Base-by-base conservation (phyloP, 2,888 invertebrate genomes). In the Polydrusus pterygomalis region DNA sequence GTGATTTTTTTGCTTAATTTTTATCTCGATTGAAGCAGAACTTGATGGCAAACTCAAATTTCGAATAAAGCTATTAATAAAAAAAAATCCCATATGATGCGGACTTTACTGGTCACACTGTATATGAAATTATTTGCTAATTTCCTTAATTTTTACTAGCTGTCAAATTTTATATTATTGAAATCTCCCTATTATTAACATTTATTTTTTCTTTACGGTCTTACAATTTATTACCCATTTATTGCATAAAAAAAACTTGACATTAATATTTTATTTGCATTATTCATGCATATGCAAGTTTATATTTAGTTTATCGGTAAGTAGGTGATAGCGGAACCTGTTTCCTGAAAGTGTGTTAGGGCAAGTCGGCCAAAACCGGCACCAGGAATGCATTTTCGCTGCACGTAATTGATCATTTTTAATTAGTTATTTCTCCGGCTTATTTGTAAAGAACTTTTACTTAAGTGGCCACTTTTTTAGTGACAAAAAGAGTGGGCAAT, bases 271-370 rank as follows among this genome's bases (percentile, higher is more conserved):
- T n/a, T 43, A 10, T 15, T 64, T 74, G 47, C 58, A 65, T 70
- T 63, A 75, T 75, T 75, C 74, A 75, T 75, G 58, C n/a, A n/a
- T 56, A 34, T 70, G 56, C 74, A 64, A 45, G 47, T 63, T 63
- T 70, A 71, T 75, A 67, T 71, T 75, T 60, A 68, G 68, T 51
- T 68, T 40, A 58, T 60, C 47, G 58, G 20, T 65, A 70, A 67
- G 70, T 70, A 75, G 75, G 70, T 75, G 75, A 75, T 70, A 71
- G 71, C 60, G 70, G 75, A 71, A 75, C 70, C 74, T 65, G 70
- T 63, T 74, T 56, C 25, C 45, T 34, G 38, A 60, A 72, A 70
- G 74, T 74, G 70, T 70, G 74, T 70, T 74, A 74, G 56, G 70
- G 47, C 62, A 63, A 38, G 63, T 58, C 25, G 40, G 60, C 56